Base-by-base conservation (phyloP, 1,140 invertebrate species). In the Caenorhabditis brenneri region DNA sequence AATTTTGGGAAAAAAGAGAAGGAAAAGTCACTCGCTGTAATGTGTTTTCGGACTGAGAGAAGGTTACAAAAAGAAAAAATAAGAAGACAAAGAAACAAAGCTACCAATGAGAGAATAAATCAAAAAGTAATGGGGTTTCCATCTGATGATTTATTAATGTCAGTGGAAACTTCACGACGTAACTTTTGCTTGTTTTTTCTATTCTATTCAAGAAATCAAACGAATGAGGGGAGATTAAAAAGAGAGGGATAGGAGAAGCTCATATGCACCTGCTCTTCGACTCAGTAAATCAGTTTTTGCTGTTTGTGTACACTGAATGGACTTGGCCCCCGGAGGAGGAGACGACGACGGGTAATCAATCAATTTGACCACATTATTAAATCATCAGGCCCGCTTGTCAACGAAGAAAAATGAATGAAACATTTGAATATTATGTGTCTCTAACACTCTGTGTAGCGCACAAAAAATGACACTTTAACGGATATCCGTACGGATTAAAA, bases 301-400 rank as follows among this genome's bases (percentile, higher is more conserved):
- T n/a, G n/a, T 22, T 31, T 58, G 36, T 74, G 65, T 46, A 46
- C 65, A 74, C 65, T 39, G 36, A n/a, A 42, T 15, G 65, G 33
- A 74, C 33, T 24, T 12, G 2, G 6, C 4, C n/a, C n/a, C n/a
- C n/a, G n/a, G n/a, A n/a, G n/a, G 12, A 22, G 16, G 33, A 29
- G n/a, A 24, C 65, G 42, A 6, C 36, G 36, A 65, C 2, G 19
- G 33, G 65, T 74, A 74, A 74, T 74, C 65, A 74, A 74, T 74
- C 65, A 74, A 42, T 12, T n/a, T 46, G 65, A 27, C 65, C 65
- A 74, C 65, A 74, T 74, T 74, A 74, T 74, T 74, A 74, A 74
- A 39, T 74, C 65, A 74, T 74, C 65, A 74, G n/a, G n/a, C n/a
- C n/a, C 12, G 65, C 36, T 33, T 74, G 65, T 74, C 65, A 74